Base-by-base conservation (phyloP, 2,113 vertebrate species). In the Gavia stellata region DNA sequence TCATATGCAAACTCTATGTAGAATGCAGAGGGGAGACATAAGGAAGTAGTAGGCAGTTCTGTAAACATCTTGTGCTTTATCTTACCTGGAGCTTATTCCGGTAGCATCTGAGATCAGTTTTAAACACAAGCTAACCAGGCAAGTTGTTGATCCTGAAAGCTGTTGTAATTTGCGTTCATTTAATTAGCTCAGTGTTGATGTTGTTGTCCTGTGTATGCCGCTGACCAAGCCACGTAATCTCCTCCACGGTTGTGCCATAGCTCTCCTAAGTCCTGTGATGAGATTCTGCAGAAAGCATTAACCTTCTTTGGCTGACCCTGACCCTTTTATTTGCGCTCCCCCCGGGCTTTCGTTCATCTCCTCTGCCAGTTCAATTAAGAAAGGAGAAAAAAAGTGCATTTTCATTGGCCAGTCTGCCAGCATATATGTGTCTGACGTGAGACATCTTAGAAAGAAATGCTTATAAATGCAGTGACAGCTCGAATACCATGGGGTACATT, bases 161-260 rank as follows among this genome's bases (percentile, higher is more conserved):
- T 50, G 78, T 72, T 1, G 66, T 94, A 97, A 97, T 98, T 97
- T 97, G 89, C 97, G 96, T 95, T 88, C 68, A 79, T 96, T 97
- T 97, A 96, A 98, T 98, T 97, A 98, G 96, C 97, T 97, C 93
- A 82, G 93, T 86, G 96, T 81, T 96, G 96, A 84, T 91, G 96
- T 83, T 88, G 75, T n/a, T 81, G 86, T 87, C n/a, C 81, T 63
- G 82, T 20, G 61, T 10, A 16, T 1, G 13, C 88, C 96, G 94
- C 92, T 97, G 97, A 88, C 94, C 96, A 86, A 93, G 72, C 86
- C 14, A 2, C 1, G 8, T 92, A 94, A 97, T 94, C 79, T 88
- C 44, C 74, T 91, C 63, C 0, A 0, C 1, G 5, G 74, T 36
- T 67, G 63, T 84, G 93, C 62, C 4, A 0, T 24, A 44, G 81